These are phyloP conservation scores for Monomorium pharaonis DNA, from an alignment of 1,140 invertebrate genomes.

Conservation along the genomic window DNA sequence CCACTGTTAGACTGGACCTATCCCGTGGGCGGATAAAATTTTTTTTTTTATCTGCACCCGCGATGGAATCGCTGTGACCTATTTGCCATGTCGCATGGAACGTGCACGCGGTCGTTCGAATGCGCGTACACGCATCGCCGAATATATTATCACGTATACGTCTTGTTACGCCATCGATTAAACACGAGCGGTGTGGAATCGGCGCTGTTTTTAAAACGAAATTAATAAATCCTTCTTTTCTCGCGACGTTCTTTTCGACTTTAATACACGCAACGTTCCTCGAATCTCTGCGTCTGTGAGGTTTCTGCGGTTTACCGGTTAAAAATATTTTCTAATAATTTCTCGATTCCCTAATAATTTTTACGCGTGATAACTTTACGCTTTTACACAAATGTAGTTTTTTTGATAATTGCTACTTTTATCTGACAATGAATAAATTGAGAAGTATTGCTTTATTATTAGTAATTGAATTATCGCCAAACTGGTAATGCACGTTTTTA, in stretches of 20 bases:
- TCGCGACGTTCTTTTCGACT: not conserved
- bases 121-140: slow-evolving; percentile 8
- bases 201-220: not conserved
- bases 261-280: not conserved
- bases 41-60: slow-evolving; percentile 33
- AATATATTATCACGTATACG: slow-evolving; percentile 40
- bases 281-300: not conserved
- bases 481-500: slow-evolving; percentile 1
- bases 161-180: slow-evolving; percentile 31
- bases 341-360: not conserved
- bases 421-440: not conserved
- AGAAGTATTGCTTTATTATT: not conserved
- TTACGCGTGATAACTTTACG: not conserved
- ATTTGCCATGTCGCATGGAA: slow-evolving; percentile 33
- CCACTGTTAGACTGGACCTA: slow-evolving; percentile 21
- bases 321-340: not conserved
- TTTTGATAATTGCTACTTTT: not conserved
- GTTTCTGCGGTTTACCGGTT: not conserved
- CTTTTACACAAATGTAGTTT: not conserved
- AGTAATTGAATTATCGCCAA: slow-evolving; percentile 3
- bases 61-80: slow-evolving; percentile 30
- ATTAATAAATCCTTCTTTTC: not conserved
- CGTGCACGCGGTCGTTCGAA: slow-evolving; percentile 13
- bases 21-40: slow-evolving; percentile 26
- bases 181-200: not conserved